Evolutionary conservation across 2,888 invertebrate genomes (phyloP).

Genomic region (Stomorhina lunata): DNA sequence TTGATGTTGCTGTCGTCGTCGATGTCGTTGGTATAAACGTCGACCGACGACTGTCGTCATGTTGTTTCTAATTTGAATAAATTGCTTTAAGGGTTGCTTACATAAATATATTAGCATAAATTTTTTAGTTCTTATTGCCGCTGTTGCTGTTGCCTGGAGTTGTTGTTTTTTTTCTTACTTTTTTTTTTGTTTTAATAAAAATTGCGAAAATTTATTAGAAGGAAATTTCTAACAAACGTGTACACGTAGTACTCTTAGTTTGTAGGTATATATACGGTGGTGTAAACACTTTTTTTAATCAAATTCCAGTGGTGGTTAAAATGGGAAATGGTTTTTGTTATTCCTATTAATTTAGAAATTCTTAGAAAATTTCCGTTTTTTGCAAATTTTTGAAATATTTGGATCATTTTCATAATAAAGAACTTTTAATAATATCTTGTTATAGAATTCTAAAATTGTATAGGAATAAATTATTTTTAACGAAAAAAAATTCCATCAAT

Average conservation of each 20-base stretch:
- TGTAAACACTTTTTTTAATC: background rate
- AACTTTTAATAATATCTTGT: no score
- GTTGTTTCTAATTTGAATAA: constrained; percentile 64
- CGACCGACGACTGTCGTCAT: constrained; percentile 30
- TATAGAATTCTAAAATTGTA: no score
- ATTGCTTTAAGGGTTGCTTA: constrained; percentile 63
- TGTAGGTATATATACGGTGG: background rate
- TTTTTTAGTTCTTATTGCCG: constrained; percentile 27
- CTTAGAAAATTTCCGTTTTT: no score
- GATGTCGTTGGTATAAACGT: background rate
- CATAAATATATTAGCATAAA: constrained; percentile 60
- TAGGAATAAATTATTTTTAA: no score
- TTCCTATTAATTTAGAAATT: no score
- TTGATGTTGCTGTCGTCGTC: background rate
- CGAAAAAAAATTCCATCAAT: no score
- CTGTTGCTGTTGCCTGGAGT: constrained; percentile 1
- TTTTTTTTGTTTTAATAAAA: constrained; percentile 34
- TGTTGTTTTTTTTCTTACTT: background rate
- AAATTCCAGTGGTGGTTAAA: constrained; percentile 13
- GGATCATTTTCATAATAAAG: no score
- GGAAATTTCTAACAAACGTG: constrained; percentile 20
- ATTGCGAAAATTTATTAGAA: background rate
- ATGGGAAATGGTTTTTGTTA: background rate
- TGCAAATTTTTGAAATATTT: no score
- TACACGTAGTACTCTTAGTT: background rate